A percentile compares a stretch with the other conserved stretches of the same genome.
These are phyloP conservation scores for Phyllostomus discolor DNA, from an alignment of 2,113 vertebrate species.

Conservation along the genomic window DNA sequence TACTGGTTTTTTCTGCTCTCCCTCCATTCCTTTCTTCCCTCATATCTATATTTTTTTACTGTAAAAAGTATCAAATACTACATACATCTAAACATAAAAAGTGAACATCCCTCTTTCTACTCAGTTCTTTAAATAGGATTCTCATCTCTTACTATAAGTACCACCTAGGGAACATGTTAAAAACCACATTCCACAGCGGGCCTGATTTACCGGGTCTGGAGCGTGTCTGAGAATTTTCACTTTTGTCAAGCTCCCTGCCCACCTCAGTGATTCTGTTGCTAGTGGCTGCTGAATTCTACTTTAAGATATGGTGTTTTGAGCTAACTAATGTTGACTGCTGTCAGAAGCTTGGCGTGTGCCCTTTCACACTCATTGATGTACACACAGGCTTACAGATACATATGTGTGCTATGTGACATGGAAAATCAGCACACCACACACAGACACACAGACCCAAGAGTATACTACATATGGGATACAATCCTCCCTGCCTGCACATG, in stretches of 20 bases:
- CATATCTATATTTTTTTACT: background rate
- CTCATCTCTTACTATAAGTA: background rate
- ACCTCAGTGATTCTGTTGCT: background rate
- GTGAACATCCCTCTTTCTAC: too few relatives aligned
- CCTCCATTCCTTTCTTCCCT: background rate
- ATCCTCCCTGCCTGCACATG: background rate
- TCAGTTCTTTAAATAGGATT: background rate
- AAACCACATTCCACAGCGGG: background rate
- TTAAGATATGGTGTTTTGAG: accelerated
- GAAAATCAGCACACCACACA: background rate
- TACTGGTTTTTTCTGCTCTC: background rate
- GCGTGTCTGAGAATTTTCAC: too few relatives aligned
- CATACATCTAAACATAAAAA: background rate
- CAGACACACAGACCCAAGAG: background rate
- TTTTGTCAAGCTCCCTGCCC: background rate
- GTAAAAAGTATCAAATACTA: background rate
- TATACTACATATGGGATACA: accelerated
- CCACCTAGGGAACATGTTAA: background rate
- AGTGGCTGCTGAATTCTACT: background rate
- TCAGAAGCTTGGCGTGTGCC: background rate
- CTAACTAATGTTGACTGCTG: background rate
- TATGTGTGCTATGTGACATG: background rate
- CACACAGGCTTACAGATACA: background rate
- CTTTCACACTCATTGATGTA: background rate
- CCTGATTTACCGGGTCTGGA: background rate